Evolutionary conservation across 2,888 invertebrate species (phyloP).

Genomic region (Leucophora obtusa): DNA sequence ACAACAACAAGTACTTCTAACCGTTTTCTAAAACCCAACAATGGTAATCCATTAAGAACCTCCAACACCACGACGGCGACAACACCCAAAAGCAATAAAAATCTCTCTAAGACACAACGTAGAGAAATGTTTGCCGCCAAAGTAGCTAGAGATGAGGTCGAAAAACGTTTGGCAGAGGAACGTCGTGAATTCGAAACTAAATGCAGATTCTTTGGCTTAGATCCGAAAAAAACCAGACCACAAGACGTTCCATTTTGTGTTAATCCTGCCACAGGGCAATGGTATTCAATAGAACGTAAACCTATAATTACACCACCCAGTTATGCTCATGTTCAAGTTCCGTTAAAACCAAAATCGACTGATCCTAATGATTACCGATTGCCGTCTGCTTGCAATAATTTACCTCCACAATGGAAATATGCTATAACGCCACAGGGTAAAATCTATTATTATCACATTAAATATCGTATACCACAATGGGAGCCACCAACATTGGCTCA

Average conservation of each 20-base stretch:
- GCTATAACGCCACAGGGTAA: slow-evolving; percentile 90
- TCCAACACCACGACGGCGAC: slow-evolving; percentile 28
- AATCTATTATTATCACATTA: slow-evolving; percentile 94
- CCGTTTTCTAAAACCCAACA: slow-evolving; percentile 60
- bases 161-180: slow-evolving; percentile 75
- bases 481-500: slow-evolving; percentile 81
- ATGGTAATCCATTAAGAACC: slow-evolving; percentile 52
- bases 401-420: slow-evolving; percentile 93
- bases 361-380: slow-evolving; percentile 74
- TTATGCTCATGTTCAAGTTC: slow-evolving; percentile 73
- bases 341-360: slow-evolving; percentile 70
- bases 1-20: slow-evolving; percentile 7
- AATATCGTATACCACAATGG: slow-evolving; percentile 89
- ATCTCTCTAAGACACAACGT: slow-evolving; percentile 75
- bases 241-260: slow-evolving; percentile 76
- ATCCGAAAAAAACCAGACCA: slow-evolving; percentile 72
- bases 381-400: slow-evolving; percentile 80
- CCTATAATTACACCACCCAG: slow-evolving; percentile 74
- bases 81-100: slow-evolving; percentile 63
- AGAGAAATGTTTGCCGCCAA: slow-evolving; percentile 77
- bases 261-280: slow-evolving; percentile 76
- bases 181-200: slow-evolving; percentile 75
- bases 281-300: slow-evolving; percentile 74
- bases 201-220: slow-evolving; percentile 76
- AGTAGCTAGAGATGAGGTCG: slow-evolving; percentile 77